Base-by-base conservation (phyloP, 1,140 invertebrate species). In the Penaeus chinensis region DNA sequence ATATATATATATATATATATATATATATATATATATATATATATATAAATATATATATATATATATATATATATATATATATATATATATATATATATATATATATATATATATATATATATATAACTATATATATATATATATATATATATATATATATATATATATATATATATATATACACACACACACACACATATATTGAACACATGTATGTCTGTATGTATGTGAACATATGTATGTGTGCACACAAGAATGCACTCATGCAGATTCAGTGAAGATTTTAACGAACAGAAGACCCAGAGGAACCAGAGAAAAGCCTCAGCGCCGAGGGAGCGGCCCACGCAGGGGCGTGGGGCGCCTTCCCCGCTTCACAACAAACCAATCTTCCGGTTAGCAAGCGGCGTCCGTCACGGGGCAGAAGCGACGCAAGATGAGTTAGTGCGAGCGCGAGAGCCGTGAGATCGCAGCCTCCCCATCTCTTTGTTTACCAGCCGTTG, bases 111-210 rank as follows among this genome's bases (percentile, higher is more conserved):
- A 71, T 69, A 69, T 69, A 69, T 5, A 69, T 69, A 13, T 5
- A 20, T 69, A 69, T 69, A 69, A 0, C 18, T 69, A 69, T 69
- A 69, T 69, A 69, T 69, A 69, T 22, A 69, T 69, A 69, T 22
- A 69, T 69, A 69, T 69, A 69, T 69, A 69, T 69, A 22, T 22
- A 69, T 69, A 69, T 69, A 69, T 69, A 69, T 22, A 2, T 22
- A 20, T 69, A n/a, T 69, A 20, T 69, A n/a, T 69, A 20, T 69
- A 69, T 69, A 69, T 69, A 69, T 69, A 69, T 69, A 69, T 69
- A 69, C 13, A 69, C 13, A 69, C 13, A 69, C 13, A 69, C 13
- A 69, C 13, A 69, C 13, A 69, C 13, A 69, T 69, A 32, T 32
- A 32, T 1, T 32, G 32, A 32, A 20, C 27, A 69, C 27, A 69